Evolutionary conservation across 2,113 vertebrate species (phyloP).

Genomic region (Peromyscus leucopus): DNA sequence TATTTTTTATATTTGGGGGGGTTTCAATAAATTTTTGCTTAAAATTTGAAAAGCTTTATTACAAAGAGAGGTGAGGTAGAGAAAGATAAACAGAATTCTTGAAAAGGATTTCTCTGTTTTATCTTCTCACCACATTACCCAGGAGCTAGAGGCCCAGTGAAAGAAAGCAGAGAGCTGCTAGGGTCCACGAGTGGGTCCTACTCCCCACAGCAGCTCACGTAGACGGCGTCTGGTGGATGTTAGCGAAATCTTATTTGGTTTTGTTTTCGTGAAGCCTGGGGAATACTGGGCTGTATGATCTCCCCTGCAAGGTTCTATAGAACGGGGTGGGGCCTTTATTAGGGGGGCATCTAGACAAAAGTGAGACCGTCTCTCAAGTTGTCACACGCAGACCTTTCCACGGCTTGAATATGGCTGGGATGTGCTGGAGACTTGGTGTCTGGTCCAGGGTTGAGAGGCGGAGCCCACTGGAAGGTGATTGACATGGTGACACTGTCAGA

Average conservation of each 20-base stretch:
- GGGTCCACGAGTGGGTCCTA: rapidly evolving
- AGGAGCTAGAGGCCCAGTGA: neutral
- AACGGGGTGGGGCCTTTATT: neutral
- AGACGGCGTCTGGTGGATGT: neutral
- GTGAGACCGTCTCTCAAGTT: neutral
- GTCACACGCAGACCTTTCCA: too few relatives aligned
- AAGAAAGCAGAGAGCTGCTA: rapidly evolving
- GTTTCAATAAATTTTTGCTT: constrained; percentile 31
- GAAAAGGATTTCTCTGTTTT: neutral
- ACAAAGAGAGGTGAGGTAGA: neutral
- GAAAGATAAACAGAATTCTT: neutral
- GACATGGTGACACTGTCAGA: neutral
- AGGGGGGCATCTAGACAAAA: rapidly evolving
- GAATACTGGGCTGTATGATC: neutral
- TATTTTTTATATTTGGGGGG: neutral
- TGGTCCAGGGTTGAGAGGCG: too few relatives aligned
- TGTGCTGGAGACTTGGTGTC: neutral
- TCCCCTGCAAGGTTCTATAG: neutral
- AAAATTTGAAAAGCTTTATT: constrained; percentile 27
- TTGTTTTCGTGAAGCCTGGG: neutral
- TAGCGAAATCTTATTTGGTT: neutral
- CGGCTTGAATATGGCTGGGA: too few relatives aligned
- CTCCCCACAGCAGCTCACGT: too few relatives aligned
- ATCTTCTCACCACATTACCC: neutral
- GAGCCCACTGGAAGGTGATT: too few relatives aligned